A percentile compares a stretch with the other conserved stretches of the same genome.
These are phyloP conservation scores for Drosophila lowei DNA, from an alignment of 1,140 invertebrate genomes.

Conservation along the genomic window DNA sequence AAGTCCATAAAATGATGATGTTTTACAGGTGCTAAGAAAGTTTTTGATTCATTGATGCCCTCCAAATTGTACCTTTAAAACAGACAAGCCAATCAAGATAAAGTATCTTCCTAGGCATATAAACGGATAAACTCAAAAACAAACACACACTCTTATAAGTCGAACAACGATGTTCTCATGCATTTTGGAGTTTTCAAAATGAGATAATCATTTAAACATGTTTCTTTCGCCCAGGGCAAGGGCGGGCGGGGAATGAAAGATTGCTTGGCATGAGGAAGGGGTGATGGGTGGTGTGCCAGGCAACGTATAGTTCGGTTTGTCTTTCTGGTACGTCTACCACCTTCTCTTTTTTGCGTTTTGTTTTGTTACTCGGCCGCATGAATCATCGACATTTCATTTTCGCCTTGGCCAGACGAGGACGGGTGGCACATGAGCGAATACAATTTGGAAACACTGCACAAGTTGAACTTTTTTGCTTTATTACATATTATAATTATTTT, in stretches of 20 bases:
- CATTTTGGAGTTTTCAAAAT: conserved; percentile 26
- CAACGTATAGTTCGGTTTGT: not conserved
- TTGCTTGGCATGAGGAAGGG: conserved; percentile 5
- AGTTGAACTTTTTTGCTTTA: not conserved
- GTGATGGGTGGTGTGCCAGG: conserved; percentile 12
- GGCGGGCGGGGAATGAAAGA: conserved; percentile 1
- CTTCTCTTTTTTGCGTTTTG: conserved; percentile 12
- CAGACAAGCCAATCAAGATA: not conserved
- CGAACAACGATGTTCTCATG: conserved; percentile 5
- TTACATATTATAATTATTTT: conserved; percentile 48
- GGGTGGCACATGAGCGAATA: conserved; percentile 13
- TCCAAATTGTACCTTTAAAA: not conserved
- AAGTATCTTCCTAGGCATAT: conserved; percentile 9
- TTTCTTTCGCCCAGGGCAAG: conserved; percentile 5
- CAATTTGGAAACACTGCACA: conserved; percentile 11
- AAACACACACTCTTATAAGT: not conserved
- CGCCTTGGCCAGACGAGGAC: conserved; percentile 4
- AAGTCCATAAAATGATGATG: conserved; percentile 28
- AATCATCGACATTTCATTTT: conserved; percentile 38
- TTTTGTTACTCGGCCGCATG: conserved; percentile 15
- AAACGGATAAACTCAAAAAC: not conserved
- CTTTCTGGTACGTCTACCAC: conserved; percentile 21
- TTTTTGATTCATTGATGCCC: no score
- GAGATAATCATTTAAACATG: conserved; percentile 49
- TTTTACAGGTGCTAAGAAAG: conserved; percentile 1